Evolutionary conservation across 2,113 vertebrate genomes (phyloP).

Genomic region (Chaenogobius annularis): DNA sequence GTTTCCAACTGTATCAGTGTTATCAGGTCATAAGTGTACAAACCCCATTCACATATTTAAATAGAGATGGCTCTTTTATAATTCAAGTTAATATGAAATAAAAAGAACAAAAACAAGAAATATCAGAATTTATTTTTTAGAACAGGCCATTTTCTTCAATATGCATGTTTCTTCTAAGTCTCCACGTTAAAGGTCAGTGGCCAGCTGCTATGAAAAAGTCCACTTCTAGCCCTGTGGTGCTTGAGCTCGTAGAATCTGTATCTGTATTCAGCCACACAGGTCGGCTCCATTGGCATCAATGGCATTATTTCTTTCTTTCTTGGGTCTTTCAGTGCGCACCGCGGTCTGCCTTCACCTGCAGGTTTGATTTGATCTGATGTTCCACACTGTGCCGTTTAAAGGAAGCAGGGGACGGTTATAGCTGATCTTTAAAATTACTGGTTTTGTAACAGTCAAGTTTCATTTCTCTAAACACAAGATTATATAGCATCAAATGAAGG

Average conservation of each 20-base stretch:
- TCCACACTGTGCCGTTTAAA: slow-evolving; percentile 22
- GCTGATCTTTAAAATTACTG: slow-evolving; percentile 21
- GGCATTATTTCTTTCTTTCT: slow-evolving; percentile 9
- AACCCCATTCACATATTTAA: too few relatives aligned
- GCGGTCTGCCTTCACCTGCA: slow-evolving; percentile 10
- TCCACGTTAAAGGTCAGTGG: background rate
- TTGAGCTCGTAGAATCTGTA: background rate
- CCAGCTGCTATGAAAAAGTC: background rate
- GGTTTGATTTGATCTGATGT: slow-evolving; percentile 15
- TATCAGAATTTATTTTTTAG: too few relatives aligned
- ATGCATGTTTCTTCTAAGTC: background rate
- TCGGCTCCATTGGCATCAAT: slow-evolving; percentile 18
- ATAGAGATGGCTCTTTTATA: too few relatives aligned
- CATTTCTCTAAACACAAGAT: too few relatives aligned
- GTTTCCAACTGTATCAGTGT: too few relatives aligned
- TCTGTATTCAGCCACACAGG: slow-evolving; percentile 2
- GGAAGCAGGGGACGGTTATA: slow-evolving; percentile 26
- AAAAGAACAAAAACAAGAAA: too few relatives aligned
- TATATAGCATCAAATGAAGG: too few relatives aligned
- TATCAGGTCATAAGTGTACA: too few relatives aligned
- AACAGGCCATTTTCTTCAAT: background rate
- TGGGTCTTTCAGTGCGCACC: slow-evolving; percentile 7
- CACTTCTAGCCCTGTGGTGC: background rate
- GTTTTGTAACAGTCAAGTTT: background rate
- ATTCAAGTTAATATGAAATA: too few relatives aligned